Percentiles rank a stretch among this genome's conserved stretches.
Evolutionary conservation across 2,797 vertebrate genomes (phyloP).

Genomic region (Clarias laeviceps): DNA sequence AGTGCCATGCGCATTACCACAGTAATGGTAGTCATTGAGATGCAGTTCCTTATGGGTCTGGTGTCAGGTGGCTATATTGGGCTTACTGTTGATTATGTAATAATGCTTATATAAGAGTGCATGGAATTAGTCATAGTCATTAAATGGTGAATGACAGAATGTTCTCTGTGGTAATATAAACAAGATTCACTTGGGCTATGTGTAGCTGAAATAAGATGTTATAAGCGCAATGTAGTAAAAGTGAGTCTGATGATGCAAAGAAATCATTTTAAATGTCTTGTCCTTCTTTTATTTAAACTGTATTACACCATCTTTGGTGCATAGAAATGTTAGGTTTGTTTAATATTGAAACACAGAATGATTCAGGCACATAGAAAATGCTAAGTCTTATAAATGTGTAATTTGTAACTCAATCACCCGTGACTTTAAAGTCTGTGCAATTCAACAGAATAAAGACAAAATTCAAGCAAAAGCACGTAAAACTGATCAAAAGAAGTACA

Average conservation of each 20-base stretch:
- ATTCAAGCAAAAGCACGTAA: not conserved
- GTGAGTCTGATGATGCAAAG: not conserved
- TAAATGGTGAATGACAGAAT: not conserved
- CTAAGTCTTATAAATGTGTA: not conserved
- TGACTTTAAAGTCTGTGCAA: not conserved
- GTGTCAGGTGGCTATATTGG: not conserved
- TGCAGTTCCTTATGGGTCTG: not conserved
- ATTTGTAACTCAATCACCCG: not conserved
- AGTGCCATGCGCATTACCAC: too few species aligned
- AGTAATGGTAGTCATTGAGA: not conserved
- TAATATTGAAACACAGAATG: not conserved
- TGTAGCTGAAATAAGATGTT: not conserved
- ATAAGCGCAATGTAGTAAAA: not conserved
- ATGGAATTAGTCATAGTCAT: conserved; percentile 12
- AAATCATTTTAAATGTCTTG: not conserved
- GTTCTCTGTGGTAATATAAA: not conserved
- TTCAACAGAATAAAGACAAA: not conserved
- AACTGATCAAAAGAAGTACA: not conserved
- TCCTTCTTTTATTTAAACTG: not conserved
- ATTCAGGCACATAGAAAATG: not conserved
- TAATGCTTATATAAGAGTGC: not conserved
- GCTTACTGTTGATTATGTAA: not conserved
- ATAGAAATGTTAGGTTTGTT: not conserved
- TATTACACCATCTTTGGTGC: not conserved
- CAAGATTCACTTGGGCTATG: not conserved